These are phyloP conservation scores for Gila robusta DNA, from an alignment of 2,797 vertebrate species.

Conservation along the genomic window DNA sequence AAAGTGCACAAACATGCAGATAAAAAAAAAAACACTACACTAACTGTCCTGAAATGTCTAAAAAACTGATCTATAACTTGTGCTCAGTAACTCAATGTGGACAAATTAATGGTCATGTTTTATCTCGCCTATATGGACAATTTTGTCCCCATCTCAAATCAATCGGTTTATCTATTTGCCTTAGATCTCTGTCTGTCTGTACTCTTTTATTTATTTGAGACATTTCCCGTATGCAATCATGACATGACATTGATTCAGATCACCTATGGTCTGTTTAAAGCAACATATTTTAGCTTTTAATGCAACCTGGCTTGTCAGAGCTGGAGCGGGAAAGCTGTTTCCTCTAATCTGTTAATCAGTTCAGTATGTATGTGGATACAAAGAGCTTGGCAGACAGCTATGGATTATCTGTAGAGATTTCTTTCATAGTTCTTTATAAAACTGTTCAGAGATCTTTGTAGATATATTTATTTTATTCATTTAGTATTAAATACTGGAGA, in stretches of 20 bases:
- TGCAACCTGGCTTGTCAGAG: conserved; percentile 44
- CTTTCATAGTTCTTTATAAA: background rate
- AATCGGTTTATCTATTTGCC: conserved; percentile 15
- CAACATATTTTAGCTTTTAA: conserved; percentile 55
- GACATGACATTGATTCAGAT: conserved; percentile 62
- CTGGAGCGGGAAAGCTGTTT: conserved; percentile 14
- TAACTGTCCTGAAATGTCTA: too few relatives aligned
- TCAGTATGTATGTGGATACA: background rate
- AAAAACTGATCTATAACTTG: background rate
- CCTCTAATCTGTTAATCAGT: background rate
- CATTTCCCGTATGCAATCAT: conserved; percentile 48
- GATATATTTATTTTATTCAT: background rate
- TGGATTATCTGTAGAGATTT: background rate
- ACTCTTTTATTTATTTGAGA: conserved; percentile 54
- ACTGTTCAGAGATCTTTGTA: background rate
- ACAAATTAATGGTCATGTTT: background rate
- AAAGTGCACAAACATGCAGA: too few relatives aligned
- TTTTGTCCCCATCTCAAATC: background rate
- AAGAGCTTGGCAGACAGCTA: background rate
- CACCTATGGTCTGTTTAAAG: conserved; percentile 59
- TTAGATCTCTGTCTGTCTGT: conserved; percentile 41
- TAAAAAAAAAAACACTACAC: too few relatives aligned
- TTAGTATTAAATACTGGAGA: background rate
- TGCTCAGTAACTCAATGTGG: too few relatives aligned
- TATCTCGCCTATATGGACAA: background rate